Evolutionary conservation across 2,113 vertebrate species (phyloP).

Genomic region (Tychaedon coryphoeus): DNA sequence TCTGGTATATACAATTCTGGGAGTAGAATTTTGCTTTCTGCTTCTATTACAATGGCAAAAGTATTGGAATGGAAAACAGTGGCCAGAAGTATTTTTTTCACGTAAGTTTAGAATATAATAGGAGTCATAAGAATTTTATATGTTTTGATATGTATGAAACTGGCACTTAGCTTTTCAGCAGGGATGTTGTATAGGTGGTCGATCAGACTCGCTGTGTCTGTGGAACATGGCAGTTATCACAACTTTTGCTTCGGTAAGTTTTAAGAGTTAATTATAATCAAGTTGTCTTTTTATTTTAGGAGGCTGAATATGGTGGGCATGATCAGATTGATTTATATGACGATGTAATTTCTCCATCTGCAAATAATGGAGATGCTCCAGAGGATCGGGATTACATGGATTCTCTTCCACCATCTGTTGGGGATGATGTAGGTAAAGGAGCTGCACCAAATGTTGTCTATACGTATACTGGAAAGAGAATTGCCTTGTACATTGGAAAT

Average conservation of each 20-base stretch:
- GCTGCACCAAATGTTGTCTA: slow-evolving; percentile 91
- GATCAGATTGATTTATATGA: slow-evolving; percentile 98
- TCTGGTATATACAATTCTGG: not conserved
- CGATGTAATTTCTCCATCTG: slow-evolving; percentile 96
- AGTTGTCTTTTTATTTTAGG: slow-evolving; percentile 75
- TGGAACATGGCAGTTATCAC: not conserved
- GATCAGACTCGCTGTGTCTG: not conserved
- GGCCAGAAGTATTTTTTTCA: not conserved
- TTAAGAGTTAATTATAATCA: slow-evolving; percentile 13
- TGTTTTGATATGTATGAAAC: not conserved
- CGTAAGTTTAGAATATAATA: not conserved
- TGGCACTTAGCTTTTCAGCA: not conserved
- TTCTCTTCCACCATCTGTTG: slow-evolving; percentile 86
- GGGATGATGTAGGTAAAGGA: slow-evolving; percentile 90
- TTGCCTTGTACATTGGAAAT: slow-evolving; percentile 96
- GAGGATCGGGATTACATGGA: slow-evolving; percentile 98
- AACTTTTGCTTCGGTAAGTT: not conserved
- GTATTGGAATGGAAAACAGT: not conserved
- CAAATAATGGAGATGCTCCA: slow-evolving; percentile 97
- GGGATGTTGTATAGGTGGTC: not conserved
- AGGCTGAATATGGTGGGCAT: slow-evolving; percentile 95
- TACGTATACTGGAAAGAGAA: slow-evolving; percentile 95
- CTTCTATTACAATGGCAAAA: not conserved
- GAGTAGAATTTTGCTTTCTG: not conserved
- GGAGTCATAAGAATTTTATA: not conserved